A percentile compares a stretch with the other conserved stretches of the same genome.
Evolutionary conservation across 2,888 invertebrate species (phyloP).

Genomic region (Endotricha flammealis): DNA sequence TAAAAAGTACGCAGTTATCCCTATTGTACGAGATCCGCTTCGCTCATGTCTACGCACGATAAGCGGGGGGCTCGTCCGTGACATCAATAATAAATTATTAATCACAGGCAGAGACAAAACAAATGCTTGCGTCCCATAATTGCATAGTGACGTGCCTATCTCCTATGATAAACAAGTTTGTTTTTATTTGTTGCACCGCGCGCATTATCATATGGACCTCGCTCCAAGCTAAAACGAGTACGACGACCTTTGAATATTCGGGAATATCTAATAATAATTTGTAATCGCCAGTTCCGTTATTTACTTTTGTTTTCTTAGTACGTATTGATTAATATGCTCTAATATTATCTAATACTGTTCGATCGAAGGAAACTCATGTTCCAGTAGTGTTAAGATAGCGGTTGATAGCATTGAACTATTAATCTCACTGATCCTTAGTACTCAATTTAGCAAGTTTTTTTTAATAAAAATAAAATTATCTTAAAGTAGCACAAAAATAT

Average conservation of each 20-base stretch:
- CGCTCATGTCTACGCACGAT: conserved; percentile 36
- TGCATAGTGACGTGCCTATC: conserved; percentile 56
- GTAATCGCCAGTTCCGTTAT: no score
- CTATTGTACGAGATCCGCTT: conserved; percentile 41
- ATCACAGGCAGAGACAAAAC: conserved; percentile 53
- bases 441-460: no score
- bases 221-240: conserved; percentile 30
- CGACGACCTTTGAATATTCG: conserved; percentile 37
- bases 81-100: conserved; percentile 48
- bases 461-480: no score
- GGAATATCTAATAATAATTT: conserved; percentile 10
- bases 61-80: conserved; percentile 73
- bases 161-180: conserved; percentile 26
- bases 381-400: no score
- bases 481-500: no score
- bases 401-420: no score
- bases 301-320: no score
- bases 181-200: conserved; percentile 30
- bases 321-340: no score
- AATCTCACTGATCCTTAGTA: no score
- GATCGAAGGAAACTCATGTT: no score
- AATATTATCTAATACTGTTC: no score
- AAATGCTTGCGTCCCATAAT: conserved; percentile 52
- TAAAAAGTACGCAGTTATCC: conserved; percentile 1
- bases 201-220: conserved; percentile 29